These are phyloP conservation scores for Chrysolina oricalcia DNA, from an alignment of 2,888 invertebrate genomes.

Conservation along the genomic window DNA sequence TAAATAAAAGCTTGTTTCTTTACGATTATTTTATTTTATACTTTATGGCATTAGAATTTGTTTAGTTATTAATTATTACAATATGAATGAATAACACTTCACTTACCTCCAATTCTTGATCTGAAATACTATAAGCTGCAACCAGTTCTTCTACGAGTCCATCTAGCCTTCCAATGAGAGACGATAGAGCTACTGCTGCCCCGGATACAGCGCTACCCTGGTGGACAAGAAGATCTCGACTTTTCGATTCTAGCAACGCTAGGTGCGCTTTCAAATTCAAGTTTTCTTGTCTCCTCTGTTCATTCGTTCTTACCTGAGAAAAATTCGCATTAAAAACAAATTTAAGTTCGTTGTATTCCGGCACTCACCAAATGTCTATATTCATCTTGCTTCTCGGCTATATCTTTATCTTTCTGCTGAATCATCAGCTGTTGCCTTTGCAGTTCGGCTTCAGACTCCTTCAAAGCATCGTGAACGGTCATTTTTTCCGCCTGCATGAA, in stretches of 20 bases:
- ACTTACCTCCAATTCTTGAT: constrained; percentile 81
- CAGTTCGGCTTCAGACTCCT: constrained; percentile 83
- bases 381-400: constrained; percentile 81
- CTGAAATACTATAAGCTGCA: constrained; percentile 83
- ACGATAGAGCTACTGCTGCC: constrained; percentile 80
- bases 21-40: too few species aligned
- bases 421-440: constrained; percentile 64
- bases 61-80: too few species aligned
- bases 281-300: constrained; percentile 84
- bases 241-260: constrained; percentile 77
- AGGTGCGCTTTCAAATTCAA: constrained; percentile 79
- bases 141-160: constrained; percentile 83
- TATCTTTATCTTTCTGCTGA: constrained; percentile 74
- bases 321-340: neutral
- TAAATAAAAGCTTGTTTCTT: too few species aligned
- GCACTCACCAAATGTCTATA: constrained; percentile 79
- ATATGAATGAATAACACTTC: neutral
- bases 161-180: constrained; percentile 81
- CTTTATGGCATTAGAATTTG: too few species aligned
- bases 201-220: constrained; percentile 82
- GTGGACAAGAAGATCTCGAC: constrained; percentile 78
- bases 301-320: constrained; percentile 76
- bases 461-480: constrained; percentile 84
- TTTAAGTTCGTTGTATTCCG: neutral
- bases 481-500: constrained; percentile 90